Conservation (phyloP, 2,888 invertebrate species). For the Agrotis exclamationis region DNA sequence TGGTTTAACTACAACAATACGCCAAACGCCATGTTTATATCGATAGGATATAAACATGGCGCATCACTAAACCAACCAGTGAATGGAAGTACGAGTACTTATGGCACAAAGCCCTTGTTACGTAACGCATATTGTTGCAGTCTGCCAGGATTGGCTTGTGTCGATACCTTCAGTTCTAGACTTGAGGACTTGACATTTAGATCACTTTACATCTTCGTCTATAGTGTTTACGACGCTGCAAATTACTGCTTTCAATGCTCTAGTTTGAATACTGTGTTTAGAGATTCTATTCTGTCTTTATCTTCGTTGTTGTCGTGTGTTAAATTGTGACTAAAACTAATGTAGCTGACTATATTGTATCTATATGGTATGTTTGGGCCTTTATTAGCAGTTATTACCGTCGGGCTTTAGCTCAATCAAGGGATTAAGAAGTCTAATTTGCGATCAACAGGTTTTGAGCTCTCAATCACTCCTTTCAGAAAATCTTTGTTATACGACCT, state of each 20-base stretch:
- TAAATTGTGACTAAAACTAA: slow-evolving; percentile 8
- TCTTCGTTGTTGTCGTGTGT: slow-evolving; percentile 1
- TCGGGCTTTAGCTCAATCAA: background rate
- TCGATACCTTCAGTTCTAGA: slow-evolving; percentile 68
- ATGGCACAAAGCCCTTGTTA: slow-evolving; percentile 84
- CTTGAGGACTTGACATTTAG: slow-evolving; percentile 66
- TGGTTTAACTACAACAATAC: background rate
- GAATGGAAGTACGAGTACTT: slow-evolving; percentile 80
- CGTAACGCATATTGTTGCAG: slow-evolving; percentile 83
- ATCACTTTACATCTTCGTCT: slow-evolving; percentile 59
- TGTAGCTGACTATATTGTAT: background rate
- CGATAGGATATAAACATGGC: slow-evolving; percentile 14
- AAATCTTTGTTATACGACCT: no score
- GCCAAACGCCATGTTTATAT: no score
- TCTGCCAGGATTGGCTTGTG: slow-evolving; percentile 72
- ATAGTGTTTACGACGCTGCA: slow-evolving; percentile 54
- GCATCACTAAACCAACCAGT: slow-evolving; percentile 75
- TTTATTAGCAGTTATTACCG: background rate
- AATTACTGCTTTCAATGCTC: slow-evolving; percentile 51
- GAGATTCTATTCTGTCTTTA: slow-evolving; percentile 9
- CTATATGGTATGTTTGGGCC: background rate
- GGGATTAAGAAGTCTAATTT: no score
- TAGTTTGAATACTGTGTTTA: slow-evolving; percentile 35
- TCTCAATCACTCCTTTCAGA: no score
- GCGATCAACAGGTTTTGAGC: no score